phyloP scores from a whole-genome alignment of 2,797 vertebrate genomes.

The Simalia tracyae region DNA sequence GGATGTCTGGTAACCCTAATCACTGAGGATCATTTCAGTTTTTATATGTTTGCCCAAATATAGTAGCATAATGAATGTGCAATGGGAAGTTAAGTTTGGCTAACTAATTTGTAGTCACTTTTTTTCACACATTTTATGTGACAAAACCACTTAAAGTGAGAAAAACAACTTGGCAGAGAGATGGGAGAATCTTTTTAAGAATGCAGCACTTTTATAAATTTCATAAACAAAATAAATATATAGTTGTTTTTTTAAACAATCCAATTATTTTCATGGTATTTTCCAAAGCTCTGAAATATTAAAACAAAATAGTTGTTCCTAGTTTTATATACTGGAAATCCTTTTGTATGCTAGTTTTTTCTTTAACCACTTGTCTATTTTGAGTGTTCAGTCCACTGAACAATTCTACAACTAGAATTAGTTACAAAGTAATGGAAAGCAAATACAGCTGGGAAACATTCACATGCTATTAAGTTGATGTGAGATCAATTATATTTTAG shows the following conservation, averaged over 20 bases:
- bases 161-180: too few relatives aligned
- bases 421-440: slow-evolving; percentile 9
- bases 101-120: neutral
- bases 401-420: neutral
- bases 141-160: neutral
- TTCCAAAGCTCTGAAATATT: neutral
- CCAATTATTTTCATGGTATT: neutral
- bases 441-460: slow-evolving; percentile 20
- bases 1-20: too few relatives aligned
- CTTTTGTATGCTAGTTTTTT: neutral
- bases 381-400: neutral
- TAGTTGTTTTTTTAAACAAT: neutral
- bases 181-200: too few relatives aligned
- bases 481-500: slow-evolving; percentile 16
- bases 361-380: neutral
- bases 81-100: neutral
- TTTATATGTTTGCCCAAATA: too few relatives aligned
- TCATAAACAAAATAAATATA: neutral
- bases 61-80: neutral
- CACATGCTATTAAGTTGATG: slow-evolving; percentile 18
- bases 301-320: neutral
- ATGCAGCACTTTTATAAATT: too few relatives aligned
- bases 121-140: neutral
- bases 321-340: neutral
- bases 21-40: too few relatives aligned